phyloP scores from a whole-genome alignment of 2,888 invertebrate species.

The Luffia ferchaultella region DNA sequence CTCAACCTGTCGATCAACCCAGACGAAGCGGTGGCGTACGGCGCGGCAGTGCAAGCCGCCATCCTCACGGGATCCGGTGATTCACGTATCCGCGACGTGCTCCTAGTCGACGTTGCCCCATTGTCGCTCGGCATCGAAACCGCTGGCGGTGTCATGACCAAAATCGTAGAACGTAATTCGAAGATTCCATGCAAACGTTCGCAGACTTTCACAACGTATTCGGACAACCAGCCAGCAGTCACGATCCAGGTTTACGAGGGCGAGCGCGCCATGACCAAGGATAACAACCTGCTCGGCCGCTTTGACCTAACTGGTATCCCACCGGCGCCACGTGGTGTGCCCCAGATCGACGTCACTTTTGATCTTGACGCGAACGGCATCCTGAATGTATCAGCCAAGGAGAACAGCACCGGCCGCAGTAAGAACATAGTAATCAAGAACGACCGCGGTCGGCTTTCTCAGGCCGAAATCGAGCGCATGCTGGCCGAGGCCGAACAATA shows the following conservation, averaged over 20 bases:
- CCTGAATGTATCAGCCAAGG: conserved; percentile 77
- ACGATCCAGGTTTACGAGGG: conserved; percentile 74
- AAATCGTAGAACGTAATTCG: conserved; percentile 71
- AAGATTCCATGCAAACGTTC: conserved; percentile 71
- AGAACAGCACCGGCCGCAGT: conserved; percentile 63
- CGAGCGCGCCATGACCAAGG: conserved; percentile 75
- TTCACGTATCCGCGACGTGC: conserved; percentile 69
- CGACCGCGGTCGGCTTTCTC: conserved; percentile 76
- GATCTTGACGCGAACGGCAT: conserved; percentile 76
- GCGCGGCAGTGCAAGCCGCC: conserved; percentile 73
- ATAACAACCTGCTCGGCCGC: conserved; percentile 68
- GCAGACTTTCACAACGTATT: conserved; percentile 74
- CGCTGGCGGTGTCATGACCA: conserved; percentile 76
- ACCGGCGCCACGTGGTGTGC: conserved; percentile 67
- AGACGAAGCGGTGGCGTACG: conserved; percentile 78
- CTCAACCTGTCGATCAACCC: conserved; percentile 75
- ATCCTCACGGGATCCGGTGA: conserved; percentile 73
- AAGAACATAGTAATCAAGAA: conserved; percentile 78
- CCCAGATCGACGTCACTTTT: conserved; percentile 70
- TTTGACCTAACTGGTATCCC: conserved; percentile 68
- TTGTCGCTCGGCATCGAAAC: conserved; percentile 75
- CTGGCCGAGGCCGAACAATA: conserved; percentile 71
- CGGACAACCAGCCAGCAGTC: conserved; percentile 77
- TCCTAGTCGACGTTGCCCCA: conserved; percentile 58
- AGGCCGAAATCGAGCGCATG: conserved; percentile 78